These are phyloP conservation scores for Megaptera novaeangliae DNA, from an alignment of 2,113 vertebrate genomes.

Conservation along the genomic window DNA sequence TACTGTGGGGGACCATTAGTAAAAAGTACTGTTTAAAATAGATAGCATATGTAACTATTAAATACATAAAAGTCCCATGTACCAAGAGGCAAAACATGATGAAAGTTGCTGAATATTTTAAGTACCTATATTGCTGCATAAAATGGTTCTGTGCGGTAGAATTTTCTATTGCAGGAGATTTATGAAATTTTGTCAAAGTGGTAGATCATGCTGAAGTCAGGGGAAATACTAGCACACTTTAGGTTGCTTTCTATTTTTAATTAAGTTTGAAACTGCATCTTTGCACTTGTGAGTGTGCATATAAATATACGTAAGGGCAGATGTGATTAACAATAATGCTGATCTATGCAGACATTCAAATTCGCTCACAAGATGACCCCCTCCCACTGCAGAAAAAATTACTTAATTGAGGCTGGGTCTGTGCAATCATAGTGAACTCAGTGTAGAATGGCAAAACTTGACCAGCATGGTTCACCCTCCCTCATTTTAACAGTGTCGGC, in stretches of 20 bases:
- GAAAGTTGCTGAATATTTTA: slow-evolving; percentile 78
- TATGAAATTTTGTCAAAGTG: slow-evolving; percentile 75
- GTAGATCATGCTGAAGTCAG: slow-evolving; percentile 77
- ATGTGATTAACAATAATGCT: slow-evolving; percentile 64
- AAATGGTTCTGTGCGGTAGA: slow-evolving; percentile 72
- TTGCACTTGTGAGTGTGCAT: slow-evolving; percentile 58
- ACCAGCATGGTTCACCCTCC: not conserved
- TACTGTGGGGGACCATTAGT: slow-evolving; percentile 71
- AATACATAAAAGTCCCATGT: slow-evolving; percentile 74
- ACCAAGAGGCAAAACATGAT: slow-evolving; percentile 77
- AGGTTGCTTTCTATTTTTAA: slow-evolving; percentile 75
- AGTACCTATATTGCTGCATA: slow-evolving; percentile 74
- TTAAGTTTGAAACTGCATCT: slow-evolving; percentile 72
- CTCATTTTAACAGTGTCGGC: not conserved
- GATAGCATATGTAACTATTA: slow-evolving; percentile 74
- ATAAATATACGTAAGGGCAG: slow-evolving; percentile 54
- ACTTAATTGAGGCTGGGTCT: slow-evolving; percentile 29
- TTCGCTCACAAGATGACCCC: slow-evolving; percentile 28
- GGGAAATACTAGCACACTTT: slow-evolving; percentile 69
- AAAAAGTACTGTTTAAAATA: slow-evolving; percentile 75
- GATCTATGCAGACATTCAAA: slow-evolving; percentile 49
- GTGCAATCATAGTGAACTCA: not conserved
- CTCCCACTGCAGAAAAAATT: slow-evolving; percentile 27
- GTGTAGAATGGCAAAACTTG: not conserved
- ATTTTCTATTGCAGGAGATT: slow-evolving; percentile 74